A percentile compares a stretch with the other conserved stretches of the same genome.
phyloP scores from a whole-genome alignment of 2,113 vertebrate genomes.

The Equus quagga region DNA sequence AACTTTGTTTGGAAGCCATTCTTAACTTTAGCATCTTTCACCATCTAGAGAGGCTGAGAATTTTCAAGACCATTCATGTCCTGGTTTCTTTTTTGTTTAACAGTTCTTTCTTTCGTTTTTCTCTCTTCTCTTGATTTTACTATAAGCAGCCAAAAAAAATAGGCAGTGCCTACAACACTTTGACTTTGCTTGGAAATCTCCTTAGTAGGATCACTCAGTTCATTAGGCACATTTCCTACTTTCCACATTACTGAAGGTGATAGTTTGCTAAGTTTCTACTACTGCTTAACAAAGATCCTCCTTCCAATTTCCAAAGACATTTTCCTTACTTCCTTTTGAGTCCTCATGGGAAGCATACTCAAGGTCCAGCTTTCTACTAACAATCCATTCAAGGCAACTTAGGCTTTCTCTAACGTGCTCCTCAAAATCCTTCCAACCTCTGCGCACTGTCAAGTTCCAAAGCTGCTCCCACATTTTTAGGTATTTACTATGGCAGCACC shows the following conservation, averaged over 20 bases:
- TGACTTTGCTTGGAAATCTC: not conserved
- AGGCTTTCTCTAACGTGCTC: not conserved
- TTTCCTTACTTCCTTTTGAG: conserved; percentile 35
- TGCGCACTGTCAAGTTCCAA: not conserved
- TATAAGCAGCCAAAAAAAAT: not conserved
- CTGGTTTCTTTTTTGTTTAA: not conserved
- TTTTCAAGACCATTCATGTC: conserved; percentile 1
- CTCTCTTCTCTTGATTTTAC: not conserved
- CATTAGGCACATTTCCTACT: not conserved
- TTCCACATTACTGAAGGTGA: not conserved
- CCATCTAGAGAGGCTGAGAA: not conserved
- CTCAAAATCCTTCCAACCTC: not conserved
- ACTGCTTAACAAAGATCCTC: not conserved
- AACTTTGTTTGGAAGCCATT: not conserved
- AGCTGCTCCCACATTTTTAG: not conserved
- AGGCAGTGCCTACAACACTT: not conserved
- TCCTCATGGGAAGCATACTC: not conserved
- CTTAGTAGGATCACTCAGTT: not conserved
- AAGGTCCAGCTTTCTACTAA: conserved; percentile 16
- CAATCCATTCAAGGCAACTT: not conserved
- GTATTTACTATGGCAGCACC: not conserved
- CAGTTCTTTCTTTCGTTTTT: not conserved
- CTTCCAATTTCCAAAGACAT: conserved; percentile 14
- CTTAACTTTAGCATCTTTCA: not conserved
- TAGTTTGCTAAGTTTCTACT: not conserved